Conservation (phyloP, 2,888 invertebrate genomes). For the Ophioninae sp. region DNA sequence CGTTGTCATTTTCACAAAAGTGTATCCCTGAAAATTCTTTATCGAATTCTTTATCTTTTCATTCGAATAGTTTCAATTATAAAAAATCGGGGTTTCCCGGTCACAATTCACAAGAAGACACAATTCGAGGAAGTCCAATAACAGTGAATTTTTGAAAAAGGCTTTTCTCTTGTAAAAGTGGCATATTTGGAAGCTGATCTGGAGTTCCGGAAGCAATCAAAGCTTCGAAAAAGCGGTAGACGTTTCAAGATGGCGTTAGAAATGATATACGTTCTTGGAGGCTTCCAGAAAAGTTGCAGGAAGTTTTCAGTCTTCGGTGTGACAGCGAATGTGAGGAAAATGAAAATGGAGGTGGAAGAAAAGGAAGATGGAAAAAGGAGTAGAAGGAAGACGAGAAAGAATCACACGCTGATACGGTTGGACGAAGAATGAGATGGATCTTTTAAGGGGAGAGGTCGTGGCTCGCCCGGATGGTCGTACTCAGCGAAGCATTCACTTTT, state of each 20-base stretch:
- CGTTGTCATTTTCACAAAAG: not conserved
- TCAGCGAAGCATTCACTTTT: conserved; percentile 65
- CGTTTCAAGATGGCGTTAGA: no score
- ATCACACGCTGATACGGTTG: conserved; percentile 18
- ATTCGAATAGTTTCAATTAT: not conserved
- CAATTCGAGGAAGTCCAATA: not conserved
- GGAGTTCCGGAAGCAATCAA: no score
- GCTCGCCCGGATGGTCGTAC: conserved; percentile 50
- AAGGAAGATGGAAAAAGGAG: conserved; percentile 3
- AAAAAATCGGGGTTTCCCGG: not conserved
- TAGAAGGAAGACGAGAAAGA: conserved; percentile 15
- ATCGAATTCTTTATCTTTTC: no score
- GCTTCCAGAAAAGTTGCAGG: not conserved
- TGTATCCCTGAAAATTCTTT: not conserved
- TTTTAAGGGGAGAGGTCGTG: conserved; percentile 46
- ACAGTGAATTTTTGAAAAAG: not conserved
- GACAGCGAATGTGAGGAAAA: not conserved
- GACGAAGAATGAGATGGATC: conserved; percentile 48
- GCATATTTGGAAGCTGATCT: no score
- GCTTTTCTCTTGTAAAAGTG: not conserved
- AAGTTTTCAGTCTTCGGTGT: not conserved
- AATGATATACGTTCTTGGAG: no score
- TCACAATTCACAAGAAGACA: not conserved
- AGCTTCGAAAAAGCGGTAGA: no score
- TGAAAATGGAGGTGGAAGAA: not conserved